These are phyloP conservation scores for Pemphredon lugubris DNA, from an alignment of 2,888 invertebrate species.

Conservation along the genomic window DNA sequence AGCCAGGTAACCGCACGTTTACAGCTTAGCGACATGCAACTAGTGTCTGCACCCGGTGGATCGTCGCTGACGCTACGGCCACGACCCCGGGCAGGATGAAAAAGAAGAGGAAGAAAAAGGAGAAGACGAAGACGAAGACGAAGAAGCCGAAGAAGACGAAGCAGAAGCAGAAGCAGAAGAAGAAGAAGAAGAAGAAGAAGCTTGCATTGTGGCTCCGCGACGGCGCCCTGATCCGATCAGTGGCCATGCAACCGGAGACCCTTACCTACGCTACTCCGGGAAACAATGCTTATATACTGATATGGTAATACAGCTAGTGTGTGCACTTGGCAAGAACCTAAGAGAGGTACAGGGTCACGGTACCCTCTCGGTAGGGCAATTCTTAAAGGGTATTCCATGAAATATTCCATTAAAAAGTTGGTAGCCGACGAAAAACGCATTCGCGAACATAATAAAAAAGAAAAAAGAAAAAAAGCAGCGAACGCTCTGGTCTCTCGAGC, in stretches of 20 bases:
- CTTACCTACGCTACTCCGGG: conserved; percentile 10
- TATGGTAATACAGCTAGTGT: conserved; percentile 36
- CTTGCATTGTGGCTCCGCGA: conserved; percentile 17
- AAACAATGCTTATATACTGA: conserved; percentile 42
- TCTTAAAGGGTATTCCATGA: no score
- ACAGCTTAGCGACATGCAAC: conserved; percentile 66
- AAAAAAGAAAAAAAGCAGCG: no score
- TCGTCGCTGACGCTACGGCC: conserved; percentile 1
- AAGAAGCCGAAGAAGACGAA: conserved; percentile 1
- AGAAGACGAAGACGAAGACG: neutral
- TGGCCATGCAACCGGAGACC: conserved; percentile 33
- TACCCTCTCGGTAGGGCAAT: no score
- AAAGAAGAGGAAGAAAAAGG: conserved; percentile 1
- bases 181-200: conserved; percentile 6
- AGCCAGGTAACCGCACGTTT: conserved; percentile 59
- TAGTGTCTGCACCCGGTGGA: conserved; percentile 45
- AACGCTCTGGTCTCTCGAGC: no score
- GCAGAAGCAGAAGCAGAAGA: neutral
- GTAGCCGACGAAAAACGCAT: no score
- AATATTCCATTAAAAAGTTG: no score
- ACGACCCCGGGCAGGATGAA: conserved; percentile 15
- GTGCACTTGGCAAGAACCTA: neutral
- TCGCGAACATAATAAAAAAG: no score
- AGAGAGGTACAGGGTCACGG: neutral
- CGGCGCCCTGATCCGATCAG: conserved; percentile 33